phyloP scores from a whole-genome alignment of 2,888 invertebrate genomes.

The Himalopsyche kuldschensis region DNA sequence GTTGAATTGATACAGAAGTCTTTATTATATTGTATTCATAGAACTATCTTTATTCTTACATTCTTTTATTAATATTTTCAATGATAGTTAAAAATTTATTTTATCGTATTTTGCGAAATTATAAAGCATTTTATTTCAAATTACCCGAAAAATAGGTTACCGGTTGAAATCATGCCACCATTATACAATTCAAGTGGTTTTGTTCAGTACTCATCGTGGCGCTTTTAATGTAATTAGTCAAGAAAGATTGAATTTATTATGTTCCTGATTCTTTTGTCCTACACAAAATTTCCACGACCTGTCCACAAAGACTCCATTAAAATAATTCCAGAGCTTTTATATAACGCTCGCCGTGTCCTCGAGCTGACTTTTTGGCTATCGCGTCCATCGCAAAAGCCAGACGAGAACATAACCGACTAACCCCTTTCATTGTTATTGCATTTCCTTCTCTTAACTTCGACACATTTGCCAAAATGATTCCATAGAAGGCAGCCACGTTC shows the following conservation, averaged over 20 bases:
- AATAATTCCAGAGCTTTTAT: not conserved
- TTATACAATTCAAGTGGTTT: not conserved
- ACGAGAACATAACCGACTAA: not conserved
- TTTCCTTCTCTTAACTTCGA: not conserved
- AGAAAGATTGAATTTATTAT: not conserved
- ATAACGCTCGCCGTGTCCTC: not conserved
- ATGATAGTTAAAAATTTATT: too few relatives aligned
- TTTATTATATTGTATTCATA: too few relatives aligned
- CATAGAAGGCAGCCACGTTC: not conserved
- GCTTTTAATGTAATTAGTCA: not conserved
- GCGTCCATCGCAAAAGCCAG: not conserved
- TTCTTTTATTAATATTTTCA: too few relatives aligned
- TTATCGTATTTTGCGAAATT: too few relatives aligned
- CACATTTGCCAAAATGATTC: not conserved
- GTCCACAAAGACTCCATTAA: not conserved
- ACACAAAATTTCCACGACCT: not conserved
- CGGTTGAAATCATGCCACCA: not conserved
- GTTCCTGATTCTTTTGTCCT: not conserved
- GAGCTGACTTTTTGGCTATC: not conserved
- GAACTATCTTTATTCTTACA: too few relatives aligned
- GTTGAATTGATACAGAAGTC: too few relatives aligned
- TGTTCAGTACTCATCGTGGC: not conserved
- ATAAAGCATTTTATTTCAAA: too few relatives aligned
- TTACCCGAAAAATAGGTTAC: too few relatives aligned
- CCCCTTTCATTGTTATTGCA: not conserved